phyloP scores from a whole-genome alignment of 2,113 vertebrate species.

The Lepus americanus region DNA sequence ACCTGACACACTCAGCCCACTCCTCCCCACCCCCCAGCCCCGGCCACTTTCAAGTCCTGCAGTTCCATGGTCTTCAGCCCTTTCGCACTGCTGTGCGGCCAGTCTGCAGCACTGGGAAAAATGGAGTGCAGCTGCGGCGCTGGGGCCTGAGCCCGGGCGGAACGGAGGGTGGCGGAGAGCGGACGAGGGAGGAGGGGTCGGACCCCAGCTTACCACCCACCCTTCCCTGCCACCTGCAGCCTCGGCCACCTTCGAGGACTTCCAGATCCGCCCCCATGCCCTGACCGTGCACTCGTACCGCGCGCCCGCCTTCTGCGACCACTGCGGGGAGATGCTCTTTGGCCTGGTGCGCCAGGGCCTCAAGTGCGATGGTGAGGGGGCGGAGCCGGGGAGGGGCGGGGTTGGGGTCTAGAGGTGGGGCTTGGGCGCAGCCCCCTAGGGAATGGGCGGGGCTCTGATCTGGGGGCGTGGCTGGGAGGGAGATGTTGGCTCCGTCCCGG shows the following conservation, averaged over 20 bases:
- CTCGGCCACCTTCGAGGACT: conserved; percentile 94
- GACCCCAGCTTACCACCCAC: not conserved
- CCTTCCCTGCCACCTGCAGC: conserved; percentile 83
- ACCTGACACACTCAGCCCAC: too few relatives aligned
- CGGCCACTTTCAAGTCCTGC: not conserved
- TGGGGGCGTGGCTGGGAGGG: not conserved
- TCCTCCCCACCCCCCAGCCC: too few relatives aligned
- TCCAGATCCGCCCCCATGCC: conserved; percentile 94
- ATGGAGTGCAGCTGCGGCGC: not conserved
- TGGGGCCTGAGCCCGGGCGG: not conserved
- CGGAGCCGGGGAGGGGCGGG: not conserved
- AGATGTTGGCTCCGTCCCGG: not conserved
- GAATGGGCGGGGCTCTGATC: not conserved
- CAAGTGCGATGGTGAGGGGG: conserved; percentile 92
- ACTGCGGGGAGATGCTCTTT: conserved; percentile 96
- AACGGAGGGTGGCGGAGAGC: not conserved
- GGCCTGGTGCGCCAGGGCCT: conserved; percentile 94
- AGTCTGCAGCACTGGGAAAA: not conserved
- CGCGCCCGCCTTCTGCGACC: conserved; percentile 94
- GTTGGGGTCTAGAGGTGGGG: not conserved
- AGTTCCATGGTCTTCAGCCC: not conserved
- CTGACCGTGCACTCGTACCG: conserved; percentile 95
- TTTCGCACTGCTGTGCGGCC: not conserved
- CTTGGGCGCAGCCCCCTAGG: too few relatives aligned
- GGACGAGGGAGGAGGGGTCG: not conserved